phyloP scores from a whole-genome alignment of 2,888 invertebrate genomes.

The Micropterix aruncella region DNA sequence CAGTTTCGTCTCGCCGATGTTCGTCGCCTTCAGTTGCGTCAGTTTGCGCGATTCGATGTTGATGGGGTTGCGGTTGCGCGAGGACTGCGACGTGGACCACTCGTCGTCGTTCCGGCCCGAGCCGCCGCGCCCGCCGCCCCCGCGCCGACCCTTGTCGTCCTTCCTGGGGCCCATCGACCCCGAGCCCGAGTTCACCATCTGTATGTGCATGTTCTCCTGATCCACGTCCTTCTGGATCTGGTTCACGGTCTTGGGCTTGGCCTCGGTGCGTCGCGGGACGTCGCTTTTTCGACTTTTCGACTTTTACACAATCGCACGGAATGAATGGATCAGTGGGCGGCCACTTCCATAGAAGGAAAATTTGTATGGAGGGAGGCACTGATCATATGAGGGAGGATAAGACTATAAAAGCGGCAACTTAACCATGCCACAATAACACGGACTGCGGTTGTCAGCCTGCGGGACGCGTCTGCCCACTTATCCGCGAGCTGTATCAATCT shows the following conservation, averaged over 20 bases:
- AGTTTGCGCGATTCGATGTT: background rate
- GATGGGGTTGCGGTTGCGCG: background rate
- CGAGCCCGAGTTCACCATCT: slow-evolving; percentile 24
- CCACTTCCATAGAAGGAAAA: too few relatives aligned
- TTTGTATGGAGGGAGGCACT: too few relatives aligned
- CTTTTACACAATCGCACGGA: too few relatives aligned
- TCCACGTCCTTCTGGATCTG: slow-evolving; percentile 86
- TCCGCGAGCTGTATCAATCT: too few relatives aligned
- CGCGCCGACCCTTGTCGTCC: slow-evolving; percentile 26
- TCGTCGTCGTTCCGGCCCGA: slow-evolving; percentile 8
- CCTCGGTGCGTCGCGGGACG: slow-evolving; percentile 62
- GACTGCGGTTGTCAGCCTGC: too few relatives aligned
- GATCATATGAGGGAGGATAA: too few relatives aligned
- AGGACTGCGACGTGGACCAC: background rate
- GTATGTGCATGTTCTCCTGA: slow-evolving; percentile 62
- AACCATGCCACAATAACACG: too few relatives aligned
- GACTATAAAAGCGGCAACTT: too few relatives aligned
- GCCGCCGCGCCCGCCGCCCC: slow-evolving; percentile 14
- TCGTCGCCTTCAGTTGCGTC: background rate
- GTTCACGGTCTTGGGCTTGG: slow-evolving; percentile 87
- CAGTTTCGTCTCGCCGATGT: background rate
- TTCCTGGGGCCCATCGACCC: slow-evolving; percentile 43
- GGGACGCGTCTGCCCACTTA: too few relatives aligned
- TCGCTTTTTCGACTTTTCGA: slow-evolving; percentile 69
- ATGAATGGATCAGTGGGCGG: too few relatives aligned